Conservation (phyloP, 1,140 invertebrate species). For the Pristionchus pacificus region DNA sequence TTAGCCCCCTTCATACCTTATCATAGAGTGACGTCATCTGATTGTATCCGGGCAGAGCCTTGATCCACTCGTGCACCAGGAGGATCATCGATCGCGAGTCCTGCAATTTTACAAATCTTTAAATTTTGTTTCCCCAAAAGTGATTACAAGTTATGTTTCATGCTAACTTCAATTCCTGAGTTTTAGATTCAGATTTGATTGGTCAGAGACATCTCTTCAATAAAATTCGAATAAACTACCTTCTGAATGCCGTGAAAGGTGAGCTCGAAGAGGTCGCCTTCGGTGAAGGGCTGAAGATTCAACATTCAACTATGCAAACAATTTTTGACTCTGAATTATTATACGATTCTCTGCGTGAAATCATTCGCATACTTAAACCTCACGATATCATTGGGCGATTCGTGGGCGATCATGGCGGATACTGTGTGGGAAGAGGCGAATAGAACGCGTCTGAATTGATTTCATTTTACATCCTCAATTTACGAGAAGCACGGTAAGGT, state of each 20-base stretch:
- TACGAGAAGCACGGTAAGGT: neutral
- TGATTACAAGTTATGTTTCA: neutral
- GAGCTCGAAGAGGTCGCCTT: constrained; percentile 19
- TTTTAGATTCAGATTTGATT: too few species aligned
- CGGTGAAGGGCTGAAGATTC: constrained; percentile 24
- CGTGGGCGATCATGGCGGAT: constrained; percentile 13
- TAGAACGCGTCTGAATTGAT: constrained; percentile 12
- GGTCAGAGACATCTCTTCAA: too few species aligned
- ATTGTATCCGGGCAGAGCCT: constrained; percentile 14
- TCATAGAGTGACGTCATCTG: neutral
- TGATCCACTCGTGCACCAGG: constrained; percentile 34
- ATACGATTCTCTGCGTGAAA: neutral
- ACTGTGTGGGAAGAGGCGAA: constrained; percentile 24
- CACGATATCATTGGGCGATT: constrained; percentile 28
- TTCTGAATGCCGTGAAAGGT: constrained; percentile 30
- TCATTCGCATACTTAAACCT: neutral
- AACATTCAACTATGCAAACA: neutral
- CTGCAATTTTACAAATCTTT: too few species aligned
- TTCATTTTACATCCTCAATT: neutral
- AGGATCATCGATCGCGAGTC: constrained; percentile 30
- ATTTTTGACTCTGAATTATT: neutral
- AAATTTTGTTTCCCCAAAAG: too few species aligned
- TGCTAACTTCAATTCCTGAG: too few species aligned
- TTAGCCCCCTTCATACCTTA: too few species aligned
- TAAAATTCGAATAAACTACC: neutral